phyloP scores from a whole-genome alignment of 1,140 invertebrate genomes.

The Ganaspis sp. region DNA sequence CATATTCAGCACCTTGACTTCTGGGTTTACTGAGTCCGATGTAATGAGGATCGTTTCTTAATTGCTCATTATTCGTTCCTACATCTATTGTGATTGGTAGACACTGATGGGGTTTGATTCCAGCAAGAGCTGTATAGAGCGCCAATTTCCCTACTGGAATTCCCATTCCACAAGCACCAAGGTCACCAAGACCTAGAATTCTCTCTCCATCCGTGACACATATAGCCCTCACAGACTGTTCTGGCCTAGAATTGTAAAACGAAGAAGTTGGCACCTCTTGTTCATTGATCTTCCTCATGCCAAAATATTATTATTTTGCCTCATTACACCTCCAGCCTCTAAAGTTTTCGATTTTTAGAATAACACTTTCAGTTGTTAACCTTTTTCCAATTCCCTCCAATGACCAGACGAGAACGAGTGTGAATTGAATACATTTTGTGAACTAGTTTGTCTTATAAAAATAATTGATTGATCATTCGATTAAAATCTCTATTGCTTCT shows the following conservation, averaged over 20 bases:
- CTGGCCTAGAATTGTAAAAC: slow-evolving; percentile 84
- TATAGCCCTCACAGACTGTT: slow-evolving; percentile 93
- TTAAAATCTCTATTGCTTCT: no score
- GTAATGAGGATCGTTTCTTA: slow-evolving; percentile 96
- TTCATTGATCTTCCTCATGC: not conserved
- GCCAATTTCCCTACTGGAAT: slow-evolving; percentile 96
- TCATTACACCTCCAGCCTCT: no score
- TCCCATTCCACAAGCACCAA: slow-evolving; percentile 96
- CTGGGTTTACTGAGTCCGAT: slow-evolving; percentile 94
- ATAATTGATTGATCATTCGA: no score
- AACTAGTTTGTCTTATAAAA: no score
- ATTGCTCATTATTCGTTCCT: slow-evolving; percentile 92
- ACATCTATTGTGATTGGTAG: slow-evolving; percentile 95
- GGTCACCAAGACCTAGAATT: slow-evolving; percentile 94
- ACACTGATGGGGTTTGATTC: slow-evolving; percentile 95
- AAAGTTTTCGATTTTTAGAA: not conserved
- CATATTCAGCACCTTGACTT: slow-evolving; percentile 91
- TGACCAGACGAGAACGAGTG: no score
- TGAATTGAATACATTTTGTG: no score
- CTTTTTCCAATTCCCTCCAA: no score
- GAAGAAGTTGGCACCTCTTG: not conserved
- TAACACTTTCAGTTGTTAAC: no score
- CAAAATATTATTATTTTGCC: slow-evolving; percentile 3
- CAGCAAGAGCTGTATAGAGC: slow-evolving; percentile 94
- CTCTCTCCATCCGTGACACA: slow-evolving; percentile 97